Percentiles rank a stretch among this genome's conserved stretches.
Conservation (phyloP, 2,888 invertebrate genomes). For the Ophion obscuratus region DNA sequence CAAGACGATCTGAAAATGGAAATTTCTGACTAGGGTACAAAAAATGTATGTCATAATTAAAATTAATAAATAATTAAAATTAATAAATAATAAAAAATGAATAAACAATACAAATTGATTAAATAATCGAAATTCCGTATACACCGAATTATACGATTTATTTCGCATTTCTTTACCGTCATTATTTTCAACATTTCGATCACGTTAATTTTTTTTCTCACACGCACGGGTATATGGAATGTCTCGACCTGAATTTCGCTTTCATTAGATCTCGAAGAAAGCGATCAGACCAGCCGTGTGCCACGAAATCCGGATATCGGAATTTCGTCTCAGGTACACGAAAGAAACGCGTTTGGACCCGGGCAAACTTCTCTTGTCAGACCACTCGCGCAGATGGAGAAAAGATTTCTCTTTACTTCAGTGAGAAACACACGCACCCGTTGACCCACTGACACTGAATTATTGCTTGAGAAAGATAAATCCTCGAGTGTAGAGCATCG, state of each 20-base stretch:
- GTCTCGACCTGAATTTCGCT: conserved; percentile 14
- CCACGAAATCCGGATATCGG: conserved; percentile 36
- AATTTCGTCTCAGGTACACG: conserved; percentile 36
- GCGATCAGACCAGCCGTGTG: not conserved
- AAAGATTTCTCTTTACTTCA: conserved; percentile 75
- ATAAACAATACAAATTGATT: not conserved
- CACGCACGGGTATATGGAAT: not conserved
- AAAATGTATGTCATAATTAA: not conserved
- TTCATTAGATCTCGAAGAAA: conserved; percentile 1
- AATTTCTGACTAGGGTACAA: not conserved
- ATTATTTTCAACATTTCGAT: not conserved
- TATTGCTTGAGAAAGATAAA: conserved; percentile 65
- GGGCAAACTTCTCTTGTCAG: conserved; percentile 52
- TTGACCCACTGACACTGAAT: conserved; percentile 84
- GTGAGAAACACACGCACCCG: conserved; percentile 70
- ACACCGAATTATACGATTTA: not conserved
- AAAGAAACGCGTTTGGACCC: conserved; percentile 57
- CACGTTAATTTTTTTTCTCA: not conserved
- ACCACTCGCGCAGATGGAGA: conserved; percentile 49
- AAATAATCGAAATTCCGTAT: not conserved
- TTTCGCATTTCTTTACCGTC: not conserved
- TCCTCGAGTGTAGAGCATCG: conserved; percentile 55
- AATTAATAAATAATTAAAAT: not conserved
- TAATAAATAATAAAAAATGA: not conserved
- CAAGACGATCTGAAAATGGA: not conserved